Evolutionary conservation across 1,140 invertebrate genomes (phyloP).

Genomic region (Geopemphigus sp.): DNA sequence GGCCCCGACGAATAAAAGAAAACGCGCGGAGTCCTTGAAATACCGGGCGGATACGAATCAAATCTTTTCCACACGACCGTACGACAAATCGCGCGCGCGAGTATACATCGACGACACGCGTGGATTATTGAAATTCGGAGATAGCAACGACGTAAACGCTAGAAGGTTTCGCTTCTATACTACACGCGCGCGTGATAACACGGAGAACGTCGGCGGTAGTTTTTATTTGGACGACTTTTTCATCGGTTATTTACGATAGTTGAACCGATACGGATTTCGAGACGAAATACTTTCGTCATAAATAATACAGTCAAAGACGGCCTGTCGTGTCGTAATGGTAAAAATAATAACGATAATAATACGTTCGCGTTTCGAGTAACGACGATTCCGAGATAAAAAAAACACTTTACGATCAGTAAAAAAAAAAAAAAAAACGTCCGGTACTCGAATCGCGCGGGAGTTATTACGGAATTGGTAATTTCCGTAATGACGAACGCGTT

Average conservation of each 20-base stretch:
- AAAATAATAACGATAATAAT: neutral
- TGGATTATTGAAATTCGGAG: slow-evolving; percentile 20
- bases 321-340: too few relatives aligned
- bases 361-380: neutral
- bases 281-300: too few relatives aligned
- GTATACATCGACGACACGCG: neutral
- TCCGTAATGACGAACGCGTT: too few relatives aligned
- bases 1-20: slow-evolving; percentile 7
- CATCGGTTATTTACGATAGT: neutral
- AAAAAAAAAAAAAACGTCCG: too few relatives aligned
- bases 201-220: neutral
- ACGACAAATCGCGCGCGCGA: neutral
- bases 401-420: neutral
- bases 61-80: neutral
- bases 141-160: neutral
- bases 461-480: too few relatives aligned
- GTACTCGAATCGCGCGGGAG: too few relatives aligned
- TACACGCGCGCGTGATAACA: neutral
- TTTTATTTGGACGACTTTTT: neutral
- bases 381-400: neutral
- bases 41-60: neutral
- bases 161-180: neutral
- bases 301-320: too few relatives aligned
- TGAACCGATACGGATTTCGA: neutral
- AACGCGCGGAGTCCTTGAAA: slow-evolving; percentile 11